Conservation (phyloP, 2,888 invertebrate species). For the Mystacides longicornis region DNA sequence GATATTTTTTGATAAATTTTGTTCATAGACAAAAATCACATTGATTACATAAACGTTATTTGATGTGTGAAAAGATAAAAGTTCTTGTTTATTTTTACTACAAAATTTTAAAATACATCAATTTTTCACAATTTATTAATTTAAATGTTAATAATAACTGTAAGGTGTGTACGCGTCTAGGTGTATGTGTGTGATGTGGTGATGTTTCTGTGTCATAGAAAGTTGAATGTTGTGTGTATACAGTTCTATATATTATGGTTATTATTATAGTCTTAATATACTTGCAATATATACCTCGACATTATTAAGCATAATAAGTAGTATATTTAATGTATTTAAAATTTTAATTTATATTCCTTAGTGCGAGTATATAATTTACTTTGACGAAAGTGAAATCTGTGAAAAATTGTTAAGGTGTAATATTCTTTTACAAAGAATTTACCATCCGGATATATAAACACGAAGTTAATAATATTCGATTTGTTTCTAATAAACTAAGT, state of each 20-base stretch:
- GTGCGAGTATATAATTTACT: slow-evolving; percentile 11
- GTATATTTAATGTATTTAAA: slow-evolving; percentile 10
- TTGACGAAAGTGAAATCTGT: slow-evolving; percentile 25
- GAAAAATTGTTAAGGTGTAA: slow-evolving; percentile 13
- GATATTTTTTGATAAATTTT: background rate
- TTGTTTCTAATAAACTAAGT: too few relatives aligned
- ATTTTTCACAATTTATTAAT: background rate
- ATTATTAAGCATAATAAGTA: background rate
- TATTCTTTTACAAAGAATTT: background rate
- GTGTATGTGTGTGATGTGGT: slow-evolving; percentile 7
- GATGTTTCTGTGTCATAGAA: slow-evolving; percentile 19
- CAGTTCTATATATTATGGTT: background rate
- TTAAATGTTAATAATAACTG: slow-evolving; percentile 1
- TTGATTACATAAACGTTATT: slow-evolving; percentile 22
- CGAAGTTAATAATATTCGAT: too few relatives aligned
- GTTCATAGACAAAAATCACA: slow-evolving; percentile 16
- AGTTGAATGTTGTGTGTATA: slow-evolving; percentile 16
- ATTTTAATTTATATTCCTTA: slow-evolving; percentile 17
- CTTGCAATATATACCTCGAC: background rate
- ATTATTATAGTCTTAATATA: slow-evolving; percentile 1
- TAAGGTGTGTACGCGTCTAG: background rate
- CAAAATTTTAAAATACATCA: background rate
- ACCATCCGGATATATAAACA: background rate
- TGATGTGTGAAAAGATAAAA: slow-evolving; percentile 1
- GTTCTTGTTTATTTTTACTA: background rate